phyloP scores from a whole-genome alignment of 2,888 invertebrate genomes.

The Drosophila acutilabella region DNA sequence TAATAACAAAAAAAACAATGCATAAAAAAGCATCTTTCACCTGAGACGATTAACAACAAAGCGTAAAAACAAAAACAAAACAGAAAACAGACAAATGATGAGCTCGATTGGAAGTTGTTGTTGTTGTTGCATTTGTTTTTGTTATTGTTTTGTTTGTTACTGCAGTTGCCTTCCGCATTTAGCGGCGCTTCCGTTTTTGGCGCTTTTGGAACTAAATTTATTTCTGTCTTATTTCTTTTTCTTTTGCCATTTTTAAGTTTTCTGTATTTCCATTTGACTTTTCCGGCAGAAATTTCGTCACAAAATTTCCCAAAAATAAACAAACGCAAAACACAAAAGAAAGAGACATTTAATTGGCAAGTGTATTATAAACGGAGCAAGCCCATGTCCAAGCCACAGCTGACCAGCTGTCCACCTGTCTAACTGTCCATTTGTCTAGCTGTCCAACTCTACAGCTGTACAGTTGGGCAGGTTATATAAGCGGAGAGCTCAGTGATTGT shows the following conservation, averaged over 20 bases:
- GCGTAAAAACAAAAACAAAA: constrained; percentile 17
- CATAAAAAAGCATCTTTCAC: constrained; percentile 62
- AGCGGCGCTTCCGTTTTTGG: constrained; percentile 56
- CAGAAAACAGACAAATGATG: constrained; percentile 39
- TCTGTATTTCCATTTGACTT: constrained; percentile 39
- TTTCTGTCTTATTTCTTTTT: constrained; percentile 8
- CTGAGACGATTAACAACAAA: constrained; percentile 26
- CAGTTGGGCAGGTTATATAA: constrained; percentile 24
- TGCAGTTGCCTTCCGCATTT: constrained; percentile 59
- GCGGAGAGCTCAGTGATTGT: constrained; percentile 30
- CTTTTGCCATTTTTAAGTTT: constrained; percentile 8
- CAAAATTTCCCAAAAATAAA: constrained; percentile 26
- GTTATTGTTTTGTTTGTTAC: constrained; percentile 20
- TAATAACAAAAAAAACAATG: constrained; percentile 17
- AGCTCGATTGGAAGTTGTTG: constrained; percentile 34
- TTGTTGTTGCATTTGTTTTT: constrained; percentile 17
- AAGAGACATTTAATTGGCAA: constrained; percentile 55
- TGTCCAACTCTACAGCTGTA: constrained; percentile 2
- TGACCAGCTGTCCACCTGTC: not conserved
- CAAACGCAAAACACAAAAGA: constrained; percentile 22
- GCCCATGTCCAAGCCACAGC: constrained; percentile 37
- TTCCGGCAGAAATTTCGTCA: constrained; percentile 49
- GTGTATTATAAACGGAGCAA: constrained; percentile 49
- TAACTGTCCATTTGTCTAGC: not conserved
- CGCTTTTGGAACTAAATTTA: constrained; percentile 16